phyloP scores from a whole-genome alignment of 2,797 vertebrate genomes.

The Periparus ater region DNA sequence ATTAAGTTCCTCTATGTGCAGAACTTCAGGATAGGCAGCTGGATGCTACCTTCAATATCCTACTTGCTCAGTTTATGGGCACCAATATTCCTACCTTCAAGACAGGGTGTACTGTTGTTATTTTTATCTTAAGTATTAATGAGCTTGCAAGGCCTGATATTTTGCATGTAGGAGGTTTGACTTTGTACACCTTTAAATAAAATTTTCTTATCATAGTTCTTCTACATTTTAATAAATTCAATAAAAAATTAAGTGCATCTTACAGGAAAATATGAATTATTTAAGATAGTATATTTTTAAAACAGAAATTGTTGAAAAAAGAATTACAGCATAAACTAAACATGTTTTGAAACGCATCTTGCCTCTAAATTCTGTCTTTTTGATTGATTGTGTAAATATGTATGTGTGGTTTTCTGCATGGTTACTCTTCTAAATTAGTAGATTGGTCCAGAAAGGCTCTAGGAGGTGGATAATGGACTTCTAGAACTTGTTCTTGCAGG shows the following conservation, averaged over 20 bases:
- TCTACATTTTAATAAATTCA: not conserved
- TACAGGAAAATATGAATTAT: not conserved
- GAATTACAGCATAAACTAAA: not conserved
- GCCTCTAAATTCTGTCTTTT: not conserved
- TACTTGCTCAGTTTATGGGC: not conserved
- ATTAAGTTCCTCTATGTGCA: not conserved
- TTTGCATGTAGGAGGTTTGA: not conserved
- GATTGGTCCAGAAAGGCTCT: not conserved
- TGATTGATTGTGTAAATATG: not conserved
- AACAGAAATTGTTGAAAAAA: not conserved
- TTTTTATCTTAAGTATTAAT: not conserved
- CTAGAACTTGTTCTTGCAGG: not conserved
- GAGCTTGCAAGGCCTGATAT: not conserved
- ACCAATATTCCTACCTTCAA: not conserved
- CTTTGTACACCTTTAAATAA: not conserved
- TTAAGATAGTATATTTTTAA: not conserved
- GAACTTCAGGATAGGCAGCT: not conserved
- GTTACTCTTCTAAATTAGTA: not conserved
- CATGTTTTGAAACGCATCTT: not conserved
- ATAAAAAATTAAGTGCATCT: not conserved
- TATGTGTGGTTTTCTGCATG: not conserved
- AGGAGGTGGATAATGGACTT: not conserved
- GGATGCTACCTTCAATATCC: not conserved
- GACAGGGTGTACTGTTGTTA: not conserved
- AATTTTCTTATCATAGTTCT: not conserved